A percentile compares a stretch with the other conserved stretches of the same genome.
Conservation (phyloP, 1,140 invertebrate species). For the Helicoverpa armigera region DNA sequence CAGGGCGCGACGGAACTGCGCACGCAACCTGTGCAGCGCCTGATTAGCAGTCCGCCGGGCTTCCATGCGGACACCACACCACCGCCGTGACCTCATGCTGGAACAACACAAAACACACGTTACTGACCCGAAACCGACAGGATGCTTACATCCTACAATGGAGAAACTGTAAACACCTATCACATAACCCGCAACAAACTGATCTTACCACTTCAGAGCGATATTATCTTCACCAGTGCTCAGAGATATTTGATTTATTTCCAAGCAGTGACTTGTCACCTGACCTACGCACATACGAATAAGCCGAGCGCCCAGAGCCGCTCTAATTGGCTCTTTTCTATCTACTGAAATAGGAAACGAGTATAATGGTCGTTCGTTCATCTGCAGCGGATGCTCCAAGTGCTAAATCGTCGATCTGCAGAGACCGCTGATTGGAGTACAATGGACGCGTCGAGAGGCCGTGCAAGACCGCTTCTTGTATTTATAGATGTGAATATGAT, state of each 20-base stretch:
- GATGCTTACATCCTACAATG: background rate
- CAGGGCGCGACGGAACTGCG: constrained; percentile 76
- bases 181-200: background rate
- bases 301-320: background rate
- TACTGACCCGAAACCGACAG: background rate
- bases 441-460: constrained; percentile 56
- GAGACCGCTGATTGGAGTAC: constrained; percentile 61
- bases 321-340: constrained; percentile 43
- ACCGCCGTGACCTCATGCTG: constrained; percentile 84
- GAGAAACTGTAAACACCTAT: background rate
- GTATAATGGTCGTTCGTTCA: constrained; percentile 46
- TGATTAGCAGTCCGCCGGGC: constrained; percentile 78
- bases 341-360: constrained; percentile 45
- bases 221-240: background rate
- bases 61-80: constrained; percentile 83
- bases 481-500: constrained; percentile 53
- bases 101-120: constrained; percentile 53
- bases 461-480: constrained; percentile 47
- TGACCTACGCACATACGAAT: constrained; percentile 45
- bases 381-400: constrained; percentile 61
- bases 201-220: constrained; percentile 16
- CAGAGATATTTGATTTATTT: constrained; percentile 19
- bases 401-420: constrained; percentile 61
- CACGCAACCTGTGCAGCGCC: constrained; percentile 79
- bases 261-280: constrained; percentile 35